Evolutionary conservation across 1,140 invertebrate genomes (phyloP), one percentile per base, ranked within the genome.

Genomic region (Penaeus japonicus): DNA sequence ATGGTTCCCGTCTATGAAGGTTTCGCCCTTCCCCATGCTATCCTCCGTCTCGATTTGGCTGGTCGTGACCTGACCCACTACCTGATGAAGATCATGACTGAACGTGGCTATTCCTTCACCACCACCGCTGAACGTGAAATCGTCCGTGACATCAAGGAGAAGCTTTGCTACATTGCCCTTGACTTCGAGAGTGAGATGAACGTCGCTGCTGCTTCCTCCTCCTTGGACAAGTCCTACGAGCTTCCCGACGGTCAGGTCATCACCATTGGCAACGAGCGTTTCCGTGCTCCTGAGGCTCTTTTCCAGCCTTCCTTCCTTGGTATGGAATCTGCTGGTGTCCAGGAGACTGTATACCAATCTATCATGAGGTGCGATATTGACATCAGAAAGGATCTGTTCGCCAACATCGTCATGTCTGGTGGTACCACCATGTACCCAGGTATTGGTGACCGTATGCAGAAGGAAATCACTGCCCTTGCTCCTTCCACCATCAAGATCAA

Each of bases 101-200:
- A 93, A 86, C 90, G 93, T 77, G 93, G 92, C 79, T 93, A 93
- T 86, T 91, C 91, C 87, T 93, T 93, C 91, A 92, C 91, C 83
- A 94, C 93, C 84, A 94, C 94, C n/a, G 96, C 96, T 90, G 97
- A 97, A 93, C 94, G 96, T 91, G 96, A 97, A n/a, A 98, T 98
- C 91, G 97, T 98, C 20, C 94, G 97, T 91, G 97, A 98, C 94
- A 97, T 98, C 93, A 98, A 97, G 93, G 97, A 97, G 92, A 97
- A 97, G 93, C 93, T 97, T 73, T 97, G 96, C 94, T 97, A 97
- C 92, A 96, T 98, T 79, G 97, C 97, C 79, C 93, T 97, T 47
- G 97, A 97, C 95, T 98, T 97, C 92, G 97, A 97, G 92, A 96
- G 98, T 94, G 97, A 98, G 93, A 98, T 98, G 97, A 96, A 54